Base-by-base conservation (phyloP, 2,888 invertebrate genomes). In the Ophion ventricosus region DNA sequence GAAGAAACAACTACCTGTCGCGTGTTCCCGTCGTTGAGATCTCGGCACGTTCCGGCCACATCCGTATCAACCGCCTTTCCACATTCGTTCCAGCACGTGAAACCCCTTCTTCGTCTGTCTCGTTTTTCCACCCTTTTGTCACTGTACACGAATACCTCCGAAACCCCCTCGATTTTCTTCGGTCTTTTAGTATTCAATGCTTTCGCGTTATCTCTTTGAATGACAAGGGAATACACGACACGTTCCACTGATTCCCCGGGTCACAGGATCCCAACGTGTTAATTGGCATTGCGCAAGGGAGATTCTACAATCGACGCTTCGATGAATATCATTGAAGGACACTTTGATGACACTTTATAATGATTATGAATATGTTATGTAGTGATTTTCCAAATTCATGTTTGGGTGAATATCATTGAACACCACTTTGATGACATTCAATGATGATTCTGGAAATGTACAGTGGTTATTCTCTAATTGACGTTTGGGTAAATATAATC, bases 1-100 rank as follows among this genome's bases (percentile, higher is more conserved):
- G 88, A 90, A 90, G 89, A 89, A 92, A 90, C 91, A 91, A 90
- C 90, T 90, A 91, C 90, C 91, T 87, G 79, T 89, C 88, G 88
- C 90, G 90, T 80, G 64, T 80, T 87, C 85, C 80, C 80, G 78
- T 82, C 84, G 85, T 79, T 84, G 77, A 84, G 82, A 81, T 77
- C 80, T 76, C 80, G 80, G 82, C 80, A 83, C 85, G 83, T 79
- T 84, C 82, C 73, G 54, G 29, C 79, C 79, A 73, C 79, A 75
- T 74, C 77, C 17, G 63, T 80, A 54, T 54, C 59, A 5, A 23
- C 57, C 14, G n/a, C 78, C 57, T 69, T 70, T 69, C 74, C 29
- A 64, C 61, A 67, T 17, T 66, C 72, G 70, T 67, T 77, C 54
- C 64, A 67, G 43, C 79, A 76, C 72, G 23, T 67, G 67, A 56